Conservation (phyloP, 2,888 invertebrate genomes). For the Dyspetes luteomarginatus region DNA sequence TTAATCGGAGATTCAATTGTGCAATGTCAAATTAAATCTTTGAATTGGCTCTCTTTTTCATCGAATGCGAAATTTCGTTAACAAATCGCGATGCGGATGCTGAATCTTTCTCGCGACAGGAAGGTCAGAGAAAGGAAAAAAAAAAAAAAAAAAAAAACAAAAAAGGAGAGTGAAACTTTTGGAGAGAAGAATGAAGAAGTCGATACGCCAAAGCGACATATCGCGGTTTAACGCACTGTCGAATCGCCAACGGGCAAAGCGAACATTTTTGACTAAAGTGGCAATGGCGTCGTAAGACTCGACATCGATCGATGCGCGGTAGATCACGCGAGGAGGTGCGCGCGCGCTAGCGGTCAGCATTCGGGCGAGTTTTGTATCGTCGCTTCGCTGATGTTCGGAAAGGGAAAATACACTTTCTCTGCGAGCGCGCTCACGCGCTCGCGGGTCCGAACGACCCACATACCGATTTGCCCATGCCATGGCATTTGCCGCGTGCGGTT, state of each 20-base stretch:
- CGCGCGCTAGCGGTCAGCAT: slow-evolving; percentile 43
- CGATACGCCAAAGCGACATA: neutral
- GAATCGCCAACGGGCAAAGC: neutral
- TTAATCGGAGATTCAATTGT: too few relatives aligned
- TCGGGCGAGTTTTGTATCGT: slow-evolving; percentile 53
- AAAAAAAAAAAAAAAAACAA: neutral
- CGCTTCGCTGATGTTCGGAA: slow-evolving; percentile 64
- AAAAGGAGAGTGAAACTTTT: neutral
- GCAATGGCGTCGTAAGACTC: neutral
- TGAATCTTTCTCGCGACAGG: neutral
- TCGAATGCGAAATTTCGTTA: neutral
- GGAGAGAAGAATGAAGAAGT: neutral
- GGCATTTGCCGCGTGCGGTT: slow-evolving; percentile 50
- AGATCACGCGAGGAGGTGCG: neutral
- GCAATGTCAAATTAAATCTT: too few relatives aligned
- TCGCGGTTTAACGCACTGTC: neutral
- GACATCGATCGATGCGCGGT: slow-evolving; percentile 4
- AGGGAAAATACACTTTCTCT: slow-evolving; percentile 81
- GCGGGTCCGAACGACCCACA: slow-evolving; percentile 78
- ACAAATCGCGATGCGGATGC: neutral
- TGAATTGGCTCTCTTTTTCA: too few relatives aligned
- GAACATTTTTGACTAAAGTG: neutral
- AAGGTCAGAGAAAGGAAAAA: slow-evolving; percentile 45
- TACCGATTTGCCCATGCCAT: slow-evolving; percentile 76
- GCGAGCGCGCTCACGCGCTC: slow-evolving; percentile 49